Conservation (phyloP, 1,140 invertebrate genomes). For the Drosophila virilis region DNA sequence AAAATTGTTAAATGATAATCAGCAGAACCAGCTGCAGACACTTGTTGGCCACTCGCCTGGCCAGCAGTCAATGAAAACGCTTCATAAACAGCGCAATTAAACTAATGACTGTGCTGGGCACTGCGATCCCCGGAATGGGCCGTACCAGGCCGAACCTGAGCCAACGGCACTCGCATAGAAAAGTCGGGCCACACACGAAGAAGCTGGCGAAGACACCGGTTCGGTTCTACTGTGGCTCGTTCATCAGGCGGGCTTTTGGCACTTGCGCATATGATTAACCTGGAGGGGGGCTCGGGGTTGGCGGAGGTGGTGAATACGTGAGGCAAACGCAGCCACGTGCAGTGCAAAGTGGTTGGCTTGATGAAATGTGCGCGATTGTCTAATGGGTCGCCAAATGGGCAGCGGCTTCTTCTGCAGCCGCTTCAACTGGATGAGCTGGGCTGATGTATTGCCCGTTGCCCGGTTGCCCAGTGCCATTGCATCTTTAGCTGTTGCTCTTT, state of each 20-base stretch:
- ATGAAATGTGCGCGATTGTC: constrained; percentile 70
- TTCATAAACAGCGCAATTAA: constrained; percentile 81
- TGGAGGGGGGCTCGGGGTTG: not conserved
- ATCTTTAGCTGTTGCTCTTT: constrained; percentile 9
- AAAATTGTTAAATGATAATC: constrained; percentile 63
- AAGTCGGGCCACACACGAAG: constrained; percentile 66
- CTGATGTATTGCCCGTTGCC: constrained; percentile 64
- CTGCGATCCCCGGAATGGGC: constrained; percentile 21
- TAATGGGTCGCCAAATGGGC: constrained; percentile 77
- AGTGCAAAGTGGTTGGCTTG: constrained; percentile 43
- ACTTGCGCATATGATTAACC: constrained; percentile 79
- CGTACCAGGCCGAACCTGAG: not conserved
- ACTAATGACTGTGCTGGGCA: constrained; percentile 76
- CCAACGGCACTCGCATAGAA: constrained; percentile 49
- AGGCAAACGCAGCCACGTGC: constrained; percentile 57
- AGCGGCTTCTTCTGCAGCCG: constrained; percentile 24
- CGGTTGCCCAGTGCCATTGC: constrained; percentile 14
- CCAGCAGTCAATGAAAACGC: constrained; percentile 43
- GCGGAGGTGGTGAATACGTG: constrained; percentile 21
- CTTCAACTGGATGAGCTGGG: constrained; percentile 45
- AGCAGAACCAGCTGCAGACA: constrained; percentile 52
- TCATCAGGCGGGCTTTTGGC: constrained; percentile 56
- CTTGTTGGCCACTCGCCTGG: constrained; percentile 28
- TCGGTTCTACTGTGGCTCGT: constrained; percentile 19
- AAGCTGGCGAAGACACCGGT: constrained; percentile 47